These are phyloP conservation scores for Tychaedon coryphoeus DNA, from an alignment of 2,113 vertebrate genomes.

Conservation along the genomic window DNA sequence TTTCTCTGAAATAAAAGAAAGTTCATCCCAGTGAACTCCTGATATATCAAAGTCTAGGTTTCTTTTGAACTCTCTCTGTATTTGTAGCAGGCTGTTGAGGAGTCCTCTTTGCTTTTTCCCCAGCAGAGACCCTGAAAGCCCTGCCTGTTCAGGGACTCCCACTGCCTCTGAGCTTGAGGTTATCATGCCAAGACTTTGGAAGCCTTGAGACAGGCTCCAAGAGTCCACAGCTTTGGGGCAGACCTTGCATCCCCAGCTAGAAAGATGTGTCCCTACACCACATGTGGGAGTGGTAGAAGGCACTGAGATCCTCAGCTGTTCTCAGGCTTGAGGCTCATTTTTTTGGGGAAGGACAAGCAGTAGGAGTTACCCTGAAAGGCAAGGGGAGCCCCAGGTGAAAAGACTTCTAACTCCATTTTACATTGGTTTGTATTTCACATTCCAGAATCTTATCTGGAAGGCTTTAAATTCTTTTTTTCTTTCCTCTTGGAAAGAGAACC, in stretches of 20 bases:
- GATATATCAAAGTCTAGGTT: neutral
- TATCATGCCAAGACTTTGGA: neutral
- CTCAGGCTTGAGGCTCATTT: neutral
- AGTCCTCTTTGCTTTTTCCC: neutral
- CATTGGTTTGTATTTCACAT: neutral
- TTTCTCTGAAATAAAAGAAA: neutral
- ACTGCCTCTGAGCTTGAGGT: rapidly evolving
- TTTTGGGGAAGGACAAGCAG: neutral
- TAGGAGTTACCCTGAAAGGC: neutral
- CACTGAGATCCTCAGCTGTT: rapidly evolving
- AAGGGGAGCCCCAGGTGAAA: neutral
- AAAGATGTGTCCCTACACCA: neutral
- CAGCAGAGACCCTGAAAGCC: neutral
- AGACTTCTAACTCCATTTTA: neutral
- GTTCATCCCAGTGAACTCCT: neutral
- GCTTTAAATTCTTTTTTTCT: neutral
- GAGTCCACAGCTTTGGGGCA: neutral
- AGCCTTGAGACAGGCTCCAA: neutral
- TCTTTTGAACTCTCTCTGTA: neutral
- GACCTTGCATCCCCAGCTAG: neutral
- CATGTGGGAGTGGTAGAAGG: neutral
- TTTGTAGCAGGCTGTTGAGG: neutral
- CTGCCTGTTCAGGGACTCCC: neutral
- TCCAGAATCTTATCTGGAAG: neutral
- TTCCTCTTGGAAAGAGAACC: neutral